A percentile compares a stretch with the other conserved stretches of the same genome.
Evolutionary conservation across 2,888 invertebrate species (phyloP).

Genomic region (Melangyna quadrimaculata): DNA sequence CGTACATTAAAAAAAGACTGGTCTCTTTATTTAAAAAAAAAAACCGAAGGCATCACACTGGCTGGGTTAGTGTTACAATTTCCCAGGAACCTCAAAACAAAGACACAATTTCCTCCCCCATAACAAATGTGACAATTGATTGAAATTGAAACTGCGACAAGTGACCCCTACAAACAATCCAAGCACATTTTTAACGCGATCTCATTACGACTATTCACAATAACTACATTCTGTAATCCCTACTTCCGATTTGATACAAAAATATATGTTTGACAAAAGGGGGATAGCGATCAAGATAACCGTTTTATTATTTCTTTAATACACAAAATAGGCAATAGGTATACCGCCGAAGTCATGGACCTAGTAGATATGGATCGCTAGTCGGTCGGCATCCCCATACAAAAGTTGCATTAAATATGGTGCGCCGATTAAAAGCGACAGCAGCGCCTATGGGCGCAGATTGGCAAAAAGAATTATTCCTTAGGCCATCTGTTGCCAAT

Average conservation of each 20-base stretch:
- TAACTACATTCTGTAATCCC: conserved; percentile 49
- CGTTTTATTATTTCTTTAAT: too few relatives aligned
- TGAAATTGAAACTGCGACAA: conserved; percentile 66
- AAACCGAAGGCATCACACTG: neutral
- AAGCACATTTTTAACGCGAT: conserved; percentile 36
- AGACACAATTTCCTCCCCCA: conserved; percentile 54
- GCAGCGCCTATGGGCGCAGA: too few relatives aligned
- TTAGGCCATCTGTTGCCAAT: too few relatives aligned
- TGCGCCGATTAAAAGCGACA: too few relatives aligned
- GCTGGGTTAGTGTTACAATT: conserved; percentile 10
- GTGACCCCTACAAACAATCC: conserved; percentile 58
- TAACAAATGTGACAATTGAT: conserved; percentile 44
- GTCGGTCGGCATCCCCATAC: too few relatives aligned
- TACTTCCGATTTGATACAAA: conserved; percentile 57
- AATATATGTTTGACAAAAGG: conserved; percentile 8
- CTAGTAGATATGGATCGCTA: too few relatives aligned
- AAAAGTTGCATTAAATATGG: too few relatives aligned
- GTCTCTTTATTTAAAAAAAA: neutral
- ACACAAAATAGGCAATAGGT: too few relatives aligned
- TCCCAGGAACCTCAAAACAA: conserved; percentile 40
- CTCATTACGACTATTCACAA: conserved; percentile 51
- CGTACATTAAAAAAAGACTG: neutral
- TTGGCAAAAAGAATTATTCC: too few relatives aligned
- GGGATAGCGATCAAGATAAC: conserved; percentile 54
- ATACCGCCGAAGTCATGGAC: too few relatives aligned